Conservation (phyloP, 2,113 vertebrate genomes). For the Indri indri region DNA sequence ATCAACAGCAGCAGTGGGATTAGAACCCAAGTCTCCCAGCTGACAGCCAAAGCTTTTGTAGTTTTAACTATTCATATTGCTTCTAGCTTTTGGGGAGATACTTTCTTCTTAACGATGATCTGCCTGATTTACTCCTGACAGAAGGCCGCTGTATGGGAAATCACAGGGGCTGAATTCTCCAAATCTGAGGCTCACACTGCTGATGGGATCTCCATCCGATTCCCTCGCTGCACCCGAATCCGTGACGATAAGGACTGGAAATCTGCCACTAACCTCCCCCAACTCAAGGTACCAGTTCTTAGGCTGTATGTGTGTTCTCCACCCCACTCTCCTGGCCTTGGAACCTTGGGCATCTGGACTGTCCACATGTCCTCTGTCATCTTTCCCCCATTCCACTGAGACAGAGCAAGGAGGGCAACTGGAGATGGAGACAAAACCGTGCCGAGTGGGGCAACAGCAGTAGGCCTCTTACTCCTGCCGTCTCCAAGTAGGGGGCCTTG, state of each 20-base stretch:
- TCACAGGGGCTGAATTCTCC: slow-evolving; percentile 98
- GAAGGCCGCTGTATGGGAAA: slow-evolving; percentile 97
- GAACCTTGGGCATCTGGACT: neutral
- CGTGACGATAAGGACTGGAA: slow-evolving; percentile 98
- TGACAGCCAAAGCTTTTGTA: neutral
- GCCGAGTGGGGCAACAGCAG: neutral
- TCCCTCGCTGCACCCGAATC: slow-evolving; percentile 96
- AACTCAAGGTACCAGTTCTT: slow-evolving; percentile 88
- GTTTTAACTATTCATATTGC: neutral
- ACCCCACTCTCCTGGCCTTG: neutral
- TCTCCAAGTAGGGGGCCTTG: neutral
- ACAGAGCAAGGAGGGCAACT: neutral
- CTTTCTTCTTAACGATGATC: neutral
- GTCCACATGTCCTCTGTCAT: neutral
- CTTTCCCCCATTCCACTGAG: neutral
- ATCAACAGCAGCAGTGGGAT: neutral
- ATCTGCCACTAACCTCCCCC: slow-evolving; percentile 92
- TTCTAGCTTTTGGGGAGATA: neutral
- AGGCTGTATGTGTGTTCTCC: rapidly evolving
- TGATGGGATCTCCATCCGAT: slow-evolving; percentile 98
- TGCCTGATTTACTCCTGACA: slow-evolving; percentile 70
- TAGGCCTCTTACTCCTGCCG: neutral
- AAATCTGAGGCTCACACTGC: slow-evolving; percentile 97
- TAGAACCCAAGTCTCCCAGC: neutral
- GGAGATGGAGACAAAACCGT: neutral